These are phyloP conservation scores for Pteropus alecto DNA, from an alignment of 2,113 vertebrate species.

Conservation along the genomic window DNA sequence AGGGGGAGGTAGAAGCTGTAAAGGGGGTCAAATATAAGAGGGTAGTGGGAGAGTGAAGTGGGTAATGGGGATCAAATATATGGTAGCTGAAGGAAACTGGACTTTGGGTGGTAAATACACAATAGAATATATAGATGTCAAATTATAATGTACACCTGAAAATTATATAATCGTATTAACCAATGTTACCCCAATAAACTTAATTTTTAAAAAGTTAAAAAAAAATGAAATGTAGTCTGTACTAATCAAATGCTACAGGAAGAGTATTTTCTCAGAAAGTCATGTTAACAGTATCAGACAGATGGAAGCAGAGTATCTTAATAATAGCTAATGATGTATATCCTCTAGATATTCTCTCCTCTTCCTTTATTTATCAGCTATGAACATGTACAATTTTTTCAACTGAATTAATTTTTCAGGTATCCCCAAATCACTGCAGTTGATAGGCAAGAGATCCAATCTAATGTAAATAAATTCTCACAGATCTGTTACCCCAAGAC, in stretches of 20 bases:
- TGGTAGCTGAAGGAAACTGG: no score
- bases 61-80: no score
- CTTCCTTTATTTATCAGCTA: not conserved
- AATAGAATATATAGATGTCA: no score
- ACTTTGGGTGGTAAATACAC: no score
- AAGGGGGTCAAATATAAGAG: no score
- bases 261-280: slow-evolving; percentile 36
- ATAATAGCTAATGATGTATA: not conserved
- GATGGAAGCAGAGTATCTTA: not conserved
- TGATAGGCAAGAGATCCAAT: not conserved
- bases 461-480: not conserved
- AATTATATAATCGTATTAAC: no score
- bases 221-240: slow-evolving; percentile 29
- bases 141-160: no score
- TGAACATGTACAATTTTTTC: not conserved
- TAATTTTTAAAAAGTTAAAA: no score
- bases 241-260: slow-evolving; percentile 19
- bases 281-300: not conserved
- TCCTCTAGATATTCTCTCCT: not conserved
- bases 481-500: not conserved
- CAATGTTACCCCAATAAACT: no score
- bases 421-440: not conserved
- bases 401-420: not conserved
- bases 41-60: no score
- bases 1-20: no score